A percentile compares a stretch with the other conserved stretches of the same genome.
Conservation (phyloP, 2,888 invertebrate species). For the Platynereis dumerilii region DNA sequence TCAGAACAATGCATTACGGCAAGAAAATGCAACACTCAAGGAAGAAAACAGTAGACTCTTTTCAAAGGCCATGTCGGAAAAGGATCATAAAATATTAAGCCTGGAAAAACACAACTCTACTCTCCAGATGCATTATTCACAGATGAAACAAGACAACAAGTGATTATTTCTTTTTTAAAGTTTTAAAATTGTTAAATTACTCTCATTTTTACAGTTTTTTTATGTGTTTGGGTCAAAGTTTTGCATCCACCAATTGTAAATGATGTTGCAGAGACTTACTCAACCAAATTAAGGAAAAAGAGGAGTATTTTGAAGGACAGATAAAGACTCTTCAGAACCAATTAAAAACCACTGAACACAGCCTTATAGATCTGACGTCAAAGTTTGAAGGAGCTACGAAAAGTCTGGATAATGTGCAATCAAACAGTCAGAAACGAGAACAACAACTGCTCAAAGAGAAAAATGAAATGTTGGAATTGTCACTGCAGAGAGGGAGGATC, state of each 20-base stretch:
- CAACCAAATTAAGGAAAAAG: too few relatives aligned
- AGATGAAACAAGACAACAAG: conserved; percentile 46
- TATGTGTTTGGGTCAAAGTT: too few relatives aligned
- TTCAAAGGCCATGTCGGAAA: conserved; percentile 52
- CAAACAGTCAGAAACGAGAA: too few relatives aligned
- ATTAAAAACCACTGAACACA: too few relatives aligned
- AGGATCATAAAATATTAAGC: conserved; percentile 40
- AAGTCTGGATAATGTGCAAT: too few relatives aligned
- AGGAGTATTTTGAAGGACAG: too few relatives aligned
- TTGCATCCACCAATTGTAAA: too few relatives aligned
- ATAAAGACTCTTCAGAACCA: too few relatives aligned
- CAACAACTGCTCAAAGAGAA: conserved; percentile 48
- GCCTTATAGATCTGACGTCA: too few relatives aligned
- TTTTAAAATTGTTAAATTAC: background rate
- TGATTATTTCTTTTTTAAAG: conserved; percentile 24
- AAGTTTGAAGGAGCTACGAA: too few relatives aligned
- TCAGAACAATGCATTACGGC: conserved; percentile 50
- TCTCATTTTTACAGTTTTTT: background rate
- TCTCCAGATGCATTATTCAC: conserved; percentile 41
- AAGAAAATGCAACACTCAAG: conserved; percentile 51
- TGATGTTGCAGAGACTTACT: background rate
- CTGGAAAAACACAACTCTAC: conserved; percentile 32
- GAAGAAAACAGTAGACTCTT: conserved; percentile 56
- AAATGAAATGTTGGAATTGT: conserved; percentile 55
- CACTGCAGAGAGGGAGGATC: conserved; percentile 59